A percentile compares a stretch with the other conserved stretches of the same genome.
These are phyloP conservation scores for Dufourea novaeangliae DNA, from an alignment of 1,140 invertebrate species.

Conservation along the genomic window DNA sequence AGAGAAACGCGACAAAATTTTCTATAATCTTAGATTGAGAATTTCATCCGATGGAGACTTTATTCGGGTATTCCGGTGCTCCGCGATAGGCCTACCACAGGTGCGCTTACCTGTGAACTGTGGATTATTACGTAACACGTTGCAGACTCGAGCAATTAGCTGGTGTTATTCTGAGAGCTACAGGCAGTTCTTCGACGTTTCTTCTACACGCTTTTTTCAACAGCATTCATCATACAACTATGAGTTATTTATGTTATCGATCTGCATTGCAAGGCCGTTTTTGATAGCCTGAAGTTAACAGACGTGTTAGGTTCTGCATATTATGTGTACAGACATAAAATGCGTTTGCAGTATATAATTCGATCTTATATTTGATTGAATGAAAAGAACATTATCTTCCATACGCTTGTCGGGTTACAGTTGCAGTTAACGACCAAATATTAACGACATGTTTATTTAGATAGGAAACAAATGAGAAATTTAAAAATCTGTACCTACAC, in stretches of 20 bases:
- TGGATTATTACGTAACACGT: slow-evolving; percentile 60
- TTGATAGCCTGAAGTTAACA: background rate
- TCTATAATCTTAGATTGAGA: too few relatives aligned
- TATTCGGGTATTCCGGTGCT: too few relatives aligned
- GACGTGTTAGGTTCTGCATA: background rate
- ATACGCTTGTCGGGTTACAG: too few relatives aligned
- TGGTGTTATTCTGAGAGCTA: slow-evolving; percentile 31
- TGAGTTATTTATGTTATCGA: slow-evolving; percentile 19
- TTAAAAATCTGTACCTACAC: too few relatives aligned
- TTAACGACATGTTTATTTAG: too few relatives aligned
- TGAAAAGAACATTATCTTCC: too few relatives aligned
- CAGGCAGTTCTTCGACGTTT: slow-evolving; percentile 11
- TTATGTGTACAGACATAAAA: background rate
- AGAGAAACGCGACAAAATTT: too few relatives aligned
- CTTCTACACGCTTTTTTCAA: slow-evolving; percentile 11
- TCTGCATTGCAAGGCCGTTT: background rate
- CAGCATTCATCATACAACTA: background rate
- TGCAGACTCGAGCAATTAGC: slow-evolving; percentile 29
- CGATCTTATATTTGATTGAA: too few relatives aligned
- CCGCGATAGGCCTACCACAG: slow-evolving; percentile 40
- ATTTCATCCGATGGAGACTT: too few relatives aligned
- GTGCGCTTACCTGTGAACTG: slow-evolving; percentile 57
- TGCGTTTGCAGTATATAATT: too few relatives aligned
- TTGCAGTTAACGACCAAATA: too few relatives aligned
- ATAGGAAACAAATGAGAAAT: too few relatives aligned